A percentile compares a stretch with the other conserved stretches of the same genome.
Evolutionary conservation across 2,113 vertebrate genomes (phyloP).

Genomic region (Oenanthe oenanthe): DNA sequence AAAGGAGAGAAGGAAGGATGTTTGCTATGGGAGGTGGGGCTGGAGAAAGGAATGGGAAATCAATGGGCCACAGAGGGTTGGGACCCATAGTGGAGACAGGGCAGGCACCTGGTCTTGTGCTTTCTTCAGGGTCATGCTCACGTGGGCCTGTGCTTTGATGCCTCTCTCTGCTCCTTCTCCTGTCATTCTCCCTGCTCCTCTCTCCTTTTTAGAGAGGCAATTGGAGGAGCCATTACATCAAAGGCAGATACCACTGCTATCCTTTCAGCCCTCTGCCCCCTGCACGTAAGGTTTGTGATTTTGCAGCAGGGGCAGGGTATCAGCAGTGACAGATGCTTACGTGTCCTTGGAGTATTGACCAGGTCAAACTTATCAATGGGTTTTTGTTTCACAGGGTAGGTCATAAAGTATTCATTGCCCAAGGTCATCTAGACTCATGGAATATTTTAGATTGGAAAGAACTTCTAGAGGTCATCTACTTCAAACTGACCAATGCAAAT

Average conservation of each 20-base stretch:
- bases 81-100: not conserved
- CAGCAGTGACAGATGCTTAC: constrained; percentile 43
- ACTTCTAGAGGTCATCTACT: constrained; percentile 47
- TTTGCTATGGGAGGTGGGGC: not conserved
- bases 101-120: not conserved
- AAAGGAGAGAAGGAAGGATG: not conserved
- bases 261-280: constrained; percentile 31
- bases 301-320: constrained; percentile 17
- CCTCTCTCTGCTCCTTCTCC: not conserved
- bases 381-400: constrained; percentile 59
- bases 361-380: constrained; percentile 70
- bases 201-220: not conserved
- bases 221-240: not conserved
- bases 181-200: not conserved
- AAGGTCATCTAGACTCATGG: constrained; percentile 57
- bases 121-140: not conserved
- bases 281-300: constrained; percentile 24
- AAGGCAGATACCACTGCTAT: constrained; percentile 6
- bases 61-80: not conserved
- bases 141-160: not conserved
- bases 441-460: constrained; percentile 67
- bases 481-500: not conserved
- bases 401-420: constrained; percentile 67
- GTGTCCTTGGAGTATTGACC: constrained; percentile 40
- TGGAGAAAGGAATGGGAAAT: not conserved